Evolutionary conservation across 2,888 invertebrate genomes (phyloP), one percentile per base, ranked within the genome.

Genomic region (Stramonita haemastoma): DNA sequence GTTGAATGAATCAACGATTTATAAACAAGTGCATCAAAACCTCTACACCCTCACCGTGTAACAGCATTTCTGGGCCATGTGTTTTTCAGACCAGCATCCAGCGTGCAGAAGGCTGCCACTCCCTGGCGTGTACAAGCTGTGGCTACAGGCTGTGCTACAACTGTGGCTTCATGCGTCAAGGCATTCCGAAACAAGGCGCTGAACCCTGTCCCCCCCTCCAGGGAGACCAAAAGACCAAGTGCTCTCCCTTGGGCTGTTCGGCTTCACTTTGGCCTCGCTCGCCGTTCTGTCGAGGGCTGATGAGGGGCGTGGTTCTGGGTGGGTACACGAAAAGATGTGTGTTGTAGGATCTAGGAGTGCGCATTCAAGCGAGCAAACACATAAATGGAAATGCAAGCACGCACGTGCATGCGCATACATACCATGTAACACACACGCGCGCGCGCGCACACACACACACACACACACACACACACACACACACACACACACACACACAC

Each of bases 401-500:
- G 60, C 60, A 60, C 60, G 19, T 19, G 19, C 60, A 60, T 19
- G 19, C 60, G 19, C 60, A 60, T 19, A 60, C 60, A 60, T n/a
- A n/a, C n/a, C n/a, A n/a, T 19, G 19, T 19, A 60, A 60, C 60
- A 60, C 60, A 60, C 60, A 60, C 60, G 19, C 60, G 19, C 60
- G 19, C 60, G 19, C 60, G 26, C 66, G 13, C 66, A 66, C 66
- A 66, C 66, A 66, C 66, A 66, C 66, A 66, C 66, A 66, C 66
- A 66, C 66, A 66, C 66, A 66, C 17, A 17, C 17, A 17, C 11
- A 66, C 66, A 66, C 66, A 66, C 66, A 66, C 13, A 13, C 13
- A 66, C 66, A 66, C 66, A 66, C 66, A 66, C 66, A 66, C 66
- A 66, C 66, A 66, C 66, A 66, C 66, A 66, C 66, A 66, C 66